These are phyloP conservation scores for Melieria picta DNA, from an alignment of 2,888 invertebrate genomes.

Conservation along the genomic window DNA sequence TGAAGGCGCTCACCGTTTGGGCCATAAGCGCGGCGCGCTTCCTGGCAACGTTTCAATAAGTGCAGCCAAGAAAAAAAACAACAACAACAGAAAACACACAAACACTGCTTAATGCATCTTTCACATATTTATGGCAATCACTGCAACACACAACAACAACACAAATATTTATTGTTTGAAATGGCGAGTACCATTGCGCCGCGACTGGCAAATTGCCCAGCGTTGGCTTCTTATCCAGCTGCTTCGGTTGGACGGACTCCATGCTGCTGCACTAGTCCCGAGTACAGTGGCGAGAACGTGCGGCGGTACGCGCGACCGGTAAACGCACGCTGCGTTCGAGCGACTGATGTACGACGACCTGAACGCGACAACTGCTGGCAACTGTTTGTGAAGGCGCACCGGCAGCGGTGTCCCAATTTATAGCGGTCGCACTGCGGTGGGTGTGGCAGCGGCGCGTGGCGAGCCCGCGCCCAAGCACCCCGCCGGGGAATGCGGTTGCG, in stretches of 20 bases:
- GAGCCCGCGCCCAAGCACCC: constrained; percentile 1
- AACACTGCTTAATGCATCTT: no score
- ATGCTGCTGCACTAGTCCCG: not conserved
- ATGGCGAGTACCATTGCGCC: constrained; percentile 37
- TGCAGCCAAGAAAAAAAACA: not conserved
- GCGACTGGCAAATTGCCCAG: constrained; percentile 34
- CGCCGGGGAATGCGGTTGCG: constrained; percentile 21
- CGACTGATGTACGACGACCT: no score
- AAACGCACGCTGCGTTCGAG: no score
- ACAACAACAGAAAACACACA: no score
- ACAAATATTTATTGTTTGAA: not conserved
- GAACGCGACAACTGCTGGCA: no score
- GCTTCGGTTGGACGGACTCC: not conserved
- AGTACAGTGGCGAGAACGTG: no score
- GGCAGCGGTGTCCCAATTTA: no score
- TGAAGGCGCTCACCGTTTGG: constrained; percentile 55
- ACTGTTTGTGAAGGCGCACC: no score
- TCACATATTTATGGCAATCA: no score
- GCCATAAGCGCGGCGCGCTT: constrained; percentile 62
- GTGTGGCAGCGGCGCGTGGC: not conserved
- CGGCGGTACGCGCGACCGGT: no score
- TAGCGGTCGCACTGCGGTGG: no score
- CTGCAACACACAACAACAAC: no score
- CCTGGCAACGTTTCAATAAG: constrained; percentile 41
- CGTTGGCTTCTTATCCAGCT: constrained; percentile 2